A percentile compares a stretch with the other conserved stretches of the same genome.
Evolutionary conservation across 35 echinoderm and acorn worm species (phyloP).

Genomic region (Holothuria glaberrima): DNA sequence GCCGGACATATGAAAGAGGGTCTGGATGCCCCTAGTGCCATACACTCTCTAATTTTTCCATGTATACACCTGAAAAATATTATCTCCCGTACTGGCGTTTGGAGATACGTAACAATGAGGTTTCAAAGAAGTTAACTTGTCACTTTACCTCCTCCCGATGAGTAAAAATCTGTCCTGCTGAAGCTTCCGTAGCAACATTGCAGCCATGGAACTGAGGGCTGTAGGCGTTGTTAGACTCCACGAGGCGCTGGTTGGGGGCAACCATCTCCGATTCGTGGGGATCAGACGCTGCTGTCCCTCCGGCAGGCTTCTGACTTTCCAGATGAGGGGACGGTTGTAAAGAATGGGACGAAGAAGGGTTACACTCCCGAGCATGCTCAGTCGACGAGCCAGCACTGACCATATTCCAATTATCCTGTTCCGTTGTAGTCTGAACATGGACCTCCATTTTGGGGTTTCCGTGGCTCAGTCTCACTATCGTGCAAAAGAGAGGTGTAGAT

Average conservation of each 20-base stretch:
- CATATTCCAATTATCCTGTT: conserved; percentile 22
- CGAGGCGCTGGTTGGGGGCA: conserved; percentile 6
- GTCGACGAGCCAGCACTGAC: not conserved
- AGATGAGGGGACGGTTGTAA: conserved; percentile 28
- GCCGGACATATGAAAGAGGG: too few species aligned
- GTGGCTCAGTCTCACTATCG: not conserved
- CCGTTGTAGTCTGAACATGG: not conserved
- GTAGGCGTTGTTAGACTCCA: conserved; percentile 3
- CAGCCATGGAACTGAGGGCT: conserved; percentile 35
- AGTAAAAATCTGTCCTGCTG: conserved; percentile 17
- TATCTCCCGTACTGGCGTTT: too few species aligned
- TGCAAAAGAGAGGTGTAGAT: too few species aligned
- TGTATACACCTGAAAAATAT: too few species aligned
- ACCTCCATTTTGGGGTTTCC: conserved; percentile 8
- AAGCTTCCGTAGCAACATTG: conserved; percentile 16
- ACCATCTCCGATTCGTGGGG: conserved; percentile 30
- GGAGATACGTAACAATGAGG: too few species aligned
- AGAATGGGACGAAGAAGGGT: conserved; percentile 8
- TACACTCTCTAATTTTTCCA: too few species aligned
- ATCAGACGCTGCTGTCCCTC: not conserved
- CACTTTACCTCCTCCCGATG: conserved; percentile 17
- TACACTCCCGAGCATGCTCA: conserved; percentile 35
- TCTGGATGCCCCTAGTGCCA: too few species aligned
- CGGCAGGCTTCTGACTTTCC: not conserved
- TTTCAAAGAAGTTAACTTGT: too few species aligned